phyloP scores from a whole-genome alignment of 2,888 invertebrate species.

The Mantis religiosa region DNA sequence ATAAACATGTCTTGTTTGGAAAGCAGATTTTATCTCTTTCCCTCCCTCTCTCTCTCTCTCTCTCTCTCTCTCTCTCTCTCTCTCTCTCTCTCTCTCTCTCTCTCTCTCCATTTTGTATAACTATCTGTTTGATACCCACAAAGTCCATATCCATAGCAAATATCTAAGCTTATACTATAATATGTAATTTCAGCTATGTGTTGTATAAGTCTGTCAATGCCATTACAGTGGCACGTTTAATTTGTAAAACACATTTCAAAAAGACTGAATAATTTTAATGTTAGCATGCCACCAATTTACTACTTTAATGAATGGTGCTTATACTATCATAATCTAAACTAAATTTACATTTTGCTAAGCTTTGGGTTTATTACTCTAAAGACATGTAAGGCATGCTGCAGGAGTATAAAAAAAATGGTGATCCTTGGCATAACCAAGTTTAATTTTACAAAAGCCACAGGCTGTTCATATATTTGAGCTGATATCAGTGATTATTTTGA shows the following conservation, averaged over 20 bases:
- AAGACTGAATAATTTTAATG: background rate
- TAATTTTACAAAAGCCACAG: too few relatives aligned
- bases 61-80: background rate
- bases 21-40: background rate
- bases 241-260: background rate
- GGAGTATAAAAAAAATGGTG: too few relatives aligned
- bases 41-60: background rate
- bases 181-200: background rate
- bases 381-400: background rate
- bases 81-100: background rate
- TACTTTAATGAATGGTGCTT: background rate
- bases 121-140: too few relatives aligned
- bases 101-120: background rate
- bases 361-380: background rate
- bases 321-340: background rate
- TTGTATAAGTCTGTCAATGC: background rate
- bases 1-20: background rate
- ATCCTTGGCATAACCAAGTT: too few relatives aligned
- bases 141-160: too few relatives aligned
- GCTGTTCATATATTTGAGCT: too few relatives aligned
- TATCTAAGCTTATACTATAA: background rate
- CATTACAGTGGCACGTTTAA: background rate
- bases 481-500: too few relatives aligned
- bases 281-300: background rate
- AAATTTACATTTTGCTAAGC: too few relatives aligned